Conservation (phyloP, 2,797 vertebrate genomes). For the Pipistrellus pygmaeus region DNA sequence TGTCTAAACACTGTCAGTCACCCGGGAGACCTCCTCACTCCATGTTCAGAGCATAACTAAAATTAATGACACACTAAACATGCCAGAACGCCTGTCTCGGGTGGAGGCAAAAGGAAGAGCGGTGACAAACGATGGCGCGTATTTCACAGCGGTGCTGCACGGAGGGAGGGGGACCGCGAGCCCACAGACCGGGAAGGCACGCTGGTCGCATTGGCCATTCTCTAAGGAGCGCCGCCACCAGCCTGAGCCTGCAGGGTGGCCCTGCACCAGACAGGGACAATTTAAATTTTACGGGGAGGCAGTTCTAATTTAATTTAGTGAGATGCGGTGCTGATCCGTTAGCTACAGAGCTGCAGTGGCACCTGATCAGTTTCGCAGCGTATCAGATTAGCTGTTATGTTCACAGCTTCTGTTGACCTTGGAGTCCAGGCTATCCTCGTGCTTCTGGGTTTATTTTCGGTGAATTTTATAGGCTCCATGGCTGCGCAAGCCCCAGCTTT, state of each 20-base stretch:
- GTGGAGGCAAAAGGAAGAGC: background rate
- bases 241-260: background rate
- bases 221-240: background rate
- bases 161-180: background rate
- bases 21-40: slow-evolving; percentile 66
- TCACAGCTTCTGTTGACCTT: background rate
- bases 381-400: background rate
- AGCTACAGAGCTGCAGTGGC: background rate
- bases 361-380: background rate
- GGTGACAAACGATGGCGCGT: background rate
- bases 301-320: background rate
- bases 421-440: background rate
- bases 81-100: slow-evolving; percentile 53
- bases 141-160: background rate
- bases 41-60: slow-evolving; percentile 60
- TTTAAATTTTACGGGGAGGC: background rate
- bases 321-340: background rate
- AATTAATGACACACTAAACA: slow-evolving; percentile 67
- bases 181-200: background rate
- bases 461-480: background rate
- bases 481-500: background rate
- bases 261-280: background rate
- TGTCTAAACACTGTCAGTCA: slow-evolving; percentile 82
- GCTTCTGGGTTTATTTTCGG: slow-evolving; percentile 24
- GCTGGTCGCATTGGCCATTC: background rate